phyloP scores from a whole-genome alignment of 2,888 invertebrate species.

The Dryadula phaetusa region DNA sequence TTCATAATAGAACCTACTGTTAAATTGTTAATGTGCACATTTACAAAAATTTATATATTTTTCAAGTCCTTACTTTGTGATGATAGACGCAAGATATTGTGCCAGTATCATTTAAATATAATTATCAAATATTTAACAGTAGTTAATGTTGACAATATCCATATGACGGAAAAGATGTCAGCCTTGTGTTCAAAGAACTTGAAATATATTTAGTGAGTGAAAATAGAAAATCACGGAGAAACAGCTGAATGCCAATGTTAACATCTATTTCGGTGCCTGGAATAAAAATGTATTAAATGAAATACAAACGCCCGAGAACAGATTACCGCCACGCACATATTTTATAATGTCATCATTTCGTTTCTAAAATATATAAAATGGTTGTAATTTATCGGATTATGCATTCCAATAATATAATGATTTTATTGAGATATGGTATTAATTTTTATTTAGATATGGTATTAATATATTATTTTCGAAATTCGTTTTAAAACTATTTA shows the following conservation, averaged over 20 bases:
- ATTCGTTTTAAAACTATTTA: not conserved
- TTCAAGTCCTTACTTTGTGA: too few species aligned
- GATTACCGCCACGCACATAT: constrained; percentile 42
- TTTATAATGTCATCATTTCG: constrained; percentile 44
- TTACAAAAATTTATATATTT: not conserved
- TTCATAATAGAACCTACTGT: too few species aligned
- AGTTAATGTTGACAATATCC: not conserved
- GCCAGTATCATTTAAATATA: not conserved
- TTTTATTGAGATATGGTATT: not conserved
- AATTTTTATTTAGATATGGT: not conserved
- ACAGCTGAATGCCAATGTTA: constrained; percentile 80
- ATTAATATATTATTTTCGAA: not conserved
- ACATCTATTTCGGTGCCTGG: constrained; percentile 67
- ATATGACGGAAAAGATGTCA: constrained; percentile 63
- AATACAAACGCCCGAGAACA: constrained; percentile 48
- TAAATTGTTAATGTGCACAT: too few species aligned
- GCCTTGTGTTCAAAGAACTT: constrained; percentile 63
- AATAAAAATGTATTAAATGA: constrained; percentile 57
- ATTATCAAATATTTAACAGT: not conserved
- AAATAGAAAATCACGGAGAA: constrained; percentile 75
- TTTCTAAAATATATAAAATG: constrained; percentile 40
- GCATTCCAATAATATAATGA: constrained; percentile 32
- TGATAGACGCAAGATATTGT: too few species aligned
- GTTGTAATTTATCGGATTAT: constrained; percentile 32
- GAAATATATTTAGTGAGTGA: constrained; percentile 68